Conservation (phyloP, 2,797 vertebrate species). For the Chiroxiphia lanceolata region DNA sequence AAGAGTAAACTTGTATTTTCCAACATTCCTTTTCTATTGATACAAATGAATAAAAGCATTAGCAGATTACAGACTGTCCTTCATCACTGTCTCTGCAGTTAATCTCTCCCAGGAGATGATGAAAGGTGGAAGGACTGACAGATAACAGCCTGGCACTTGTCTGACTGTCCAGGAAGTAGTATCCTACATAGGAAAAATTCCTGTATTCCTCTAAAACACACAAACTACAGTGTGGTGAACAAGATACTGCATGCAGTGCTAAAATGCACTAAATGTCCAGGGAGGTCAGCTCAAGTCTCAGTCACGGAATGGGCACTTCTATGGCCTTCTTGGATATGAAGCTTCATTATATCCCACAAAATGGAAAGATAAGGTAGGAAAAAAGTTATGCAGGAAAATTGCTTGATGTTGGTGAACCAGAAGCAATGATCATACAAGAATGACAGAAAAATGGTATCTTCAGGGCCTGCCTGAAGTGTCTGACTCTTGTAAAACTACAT, state of each 20-base stretch:
- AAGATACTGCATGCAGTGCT: background rate
- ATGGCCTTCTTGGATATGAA: background rate
- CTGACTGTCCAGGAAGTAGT: background rate
- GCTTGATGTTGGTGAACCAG: background rate
- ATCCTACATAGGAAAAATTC: background rate
- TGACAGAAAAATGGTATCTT: background rate
- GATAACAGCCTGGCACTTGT: background rate
- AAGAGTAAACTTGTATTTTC: background rate
- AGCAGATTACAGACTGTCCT: background rate
- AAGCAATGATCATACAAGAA: background rate
- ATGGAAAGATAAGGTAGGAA: background rate
- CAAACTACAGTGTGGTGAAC: background rate
- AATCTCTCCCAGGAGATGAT: constrained; percentile 38
- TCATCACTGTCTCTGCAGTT: background rate
- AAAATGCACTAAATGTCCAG: background rate
- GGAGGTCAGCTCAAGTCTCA: background rate
- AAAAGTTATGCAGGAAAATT: background rate
- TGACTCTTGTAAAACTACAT: background rate
- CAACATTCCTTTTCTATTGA: background rate
- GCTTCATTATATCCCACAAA: background rate
- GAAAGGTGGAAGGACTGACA: constrained; percentile 29
- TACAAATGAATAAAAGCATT: background rate
- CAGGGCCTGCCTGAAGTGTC: background rate
- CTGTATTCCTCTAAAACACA: background rate
- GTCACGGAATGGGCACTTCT: background rate